A percentile compares a stretch with the other conserved stretches of the same genome.
Conservation (phyloP, 2,113 vertebrate genomes). For the Hippocampus mohnikei region DNA sequence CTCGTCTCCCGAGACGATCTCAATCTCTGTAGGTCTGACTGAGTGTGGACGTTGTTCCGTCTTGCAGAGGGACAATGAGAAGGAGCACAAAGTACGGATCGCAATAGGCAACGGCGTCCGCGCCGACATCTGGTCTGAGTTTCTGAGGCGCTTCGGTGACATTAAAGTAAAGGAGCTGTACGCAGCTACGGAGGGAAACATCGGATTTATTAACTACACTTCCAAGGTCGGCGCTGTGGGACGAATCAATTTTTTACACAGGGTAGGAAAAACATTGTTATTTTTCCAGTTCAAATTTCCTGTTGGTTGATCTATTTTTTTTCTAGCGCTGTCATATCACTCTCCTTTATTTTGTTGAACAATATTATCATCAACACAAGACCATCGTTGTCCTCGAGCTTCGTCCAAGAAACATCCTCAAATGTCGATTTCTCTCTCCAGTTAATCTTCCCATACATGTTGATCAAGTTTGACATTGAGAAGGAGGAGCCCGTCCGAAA, state of each 20-base stretch:
- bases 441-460: constrained; percentile 70
- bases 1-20: background rate
- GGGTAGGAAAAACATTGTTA: constrained; percentile 51
- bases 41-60: background rate
- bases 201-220: constrained; percentile 82
- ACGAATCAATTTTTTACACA: constrained; percentile 66
- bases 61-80: constrained; percentile 75
- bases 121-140: constrained; percentile 78
- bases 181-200: constrained; percentile 84
- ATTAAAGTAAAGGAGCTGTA: constrained; percentile 79
- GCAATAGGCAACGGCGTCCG: constrained; percentile 84
- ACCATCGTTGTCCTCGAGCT: too few species aligned
- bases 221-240: constrained; percentile 81
- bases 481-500: constrained; percentile 77
- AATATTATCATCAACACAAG: too few species aligned
- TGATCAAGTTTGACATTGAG: constrained; percentile 81
- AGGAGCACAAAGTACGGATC: constrained; percentile 75
- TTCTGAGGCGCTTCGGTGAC: constrained; percentile 81
- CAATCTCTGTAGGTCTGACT: background rate
- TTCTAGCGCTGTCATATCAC: too few species aligned
- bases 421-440: constrained; percentile 39
- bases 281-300: too few species aligned
- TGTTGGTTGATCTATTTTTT: too few species aligned
- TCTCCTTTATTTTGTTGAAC: too few species aligned
- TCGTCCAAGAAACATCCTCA: too few species aligned